Percentiles rank a stretch among this genome's conserved stretches.
phyloP scores from a whole-genome alignment of 2,113 vertebrate genomes.

The Myotis davidii region DNA sequence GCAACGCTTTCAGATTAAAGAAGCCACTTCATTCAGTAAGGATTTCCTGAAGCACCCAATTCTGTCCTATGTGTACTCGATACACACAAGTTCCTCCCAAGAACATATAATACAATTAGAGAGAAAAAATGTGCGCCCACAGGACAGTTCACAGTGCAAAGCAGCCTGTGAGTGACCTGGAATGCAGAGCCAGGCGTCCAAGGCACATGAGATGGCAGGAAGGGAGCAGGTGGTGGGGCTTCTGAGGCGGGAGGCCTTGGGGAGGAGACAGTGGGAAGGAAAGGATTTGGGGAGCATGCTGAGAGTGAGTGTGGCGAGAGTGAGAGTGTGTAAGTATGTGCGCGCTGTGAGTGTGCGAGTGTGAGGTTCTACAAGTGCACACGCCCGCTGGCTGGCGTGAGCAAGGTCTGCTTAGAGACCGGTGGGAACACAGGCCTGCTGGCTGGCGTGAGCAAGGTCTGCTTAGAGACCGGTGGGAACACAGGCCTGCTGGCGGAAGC shows the following conservation, averaged over 20 bases:
- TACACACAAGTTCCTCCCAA: neutral
- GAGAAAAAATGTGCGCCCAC: neutral
- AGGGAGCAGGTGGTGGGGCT: neutral
- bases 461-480: neutral
- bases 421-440: accelerated
- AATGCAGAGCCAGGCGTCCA: neutral
- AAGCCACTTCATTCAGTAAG: conserved; percentile 3
- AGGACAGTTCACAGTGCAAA: neutral
- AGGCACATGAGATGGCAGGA: neutral
- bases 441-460: neutral
- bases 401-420: neutral
- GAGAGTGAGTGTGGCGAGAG: neutral
- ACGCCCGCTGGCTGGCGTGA: neutral
- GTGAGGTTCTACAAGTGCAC: neutral
- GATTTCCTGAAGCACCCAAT: neutral
- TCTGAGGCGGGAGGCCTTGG: accelerated
- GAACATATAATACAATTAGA: neutral
- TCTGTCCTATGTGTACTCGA: neutral
- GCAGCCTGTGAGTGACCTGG: neutral
- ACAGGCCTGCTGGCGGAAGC: neutral
- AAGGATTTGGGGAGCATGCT: neutral
- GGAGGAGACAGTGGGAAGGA: neutral
- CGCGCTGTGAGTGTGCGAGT: neutral
- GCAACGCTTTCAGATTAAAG: neutral
- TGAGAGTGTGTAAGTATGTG: neutral